Evolutionary conservation across 2,888 invertebrate genomes (phyloP).

Genomic region (Drosophila atripex): DNA sequence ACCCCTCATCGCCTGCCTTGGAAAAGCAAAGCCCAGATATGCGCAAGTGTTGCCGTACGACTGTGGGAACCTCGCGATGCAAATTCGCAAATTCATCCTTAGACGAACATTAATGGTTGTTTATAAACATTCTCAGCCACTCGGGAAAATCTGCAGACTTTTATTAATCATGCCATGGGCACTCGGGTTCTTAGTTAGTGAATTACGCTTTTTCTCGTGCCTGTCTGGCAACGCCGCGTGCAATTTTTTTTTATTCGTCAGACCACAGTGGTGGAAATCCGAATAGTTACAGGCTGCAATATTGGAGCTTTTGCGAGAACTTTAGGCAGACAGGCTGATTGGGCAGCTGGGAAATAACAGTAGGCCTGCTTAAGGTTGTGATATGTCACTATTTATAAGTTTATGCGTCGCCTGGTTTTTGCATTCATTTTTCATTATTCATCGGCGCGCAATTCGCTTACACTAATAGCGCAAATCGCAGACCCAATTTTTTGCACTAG

Average conservation of each 20-base stretch:
- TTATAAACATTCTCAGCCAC: conserved; percentile 48
- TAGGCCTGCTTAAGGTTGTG: conserved; percentile 25
- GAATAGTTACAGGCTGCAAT: conserved; percentile 35
- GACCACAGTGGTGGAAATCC: conserved; percentile 42
- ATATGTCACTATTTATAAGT: conserved; percentile 56
- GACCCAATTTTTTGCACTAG: conserved; percentile 7
- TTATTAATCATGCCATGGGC: conserved; percentile 33
- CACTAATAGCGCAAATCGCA: conserved; percentile 51
- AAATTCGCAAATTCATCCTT: conserved; percentile 47
- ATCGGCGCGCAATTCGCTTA: conserved; percentile 56
- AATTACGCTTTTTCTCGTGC: conserved; percentile 39
- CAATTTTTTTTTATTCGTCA: conserved; percentile 37
- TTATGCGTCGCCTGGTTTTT: conserved; percentile 28
- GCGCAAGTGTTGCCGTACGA: conserved; percentile 44
- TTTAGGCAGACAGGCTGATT: conserved; percentile 42
- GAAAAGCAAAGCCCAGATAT: conserved; percentile 22
- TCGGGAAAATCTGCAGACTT: conserved; percentile 36
- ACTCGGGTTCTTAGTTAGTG: conserved; percentile 13
- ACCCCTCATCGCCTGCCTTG: conserved; percentile 18
- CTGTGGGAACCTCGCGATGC: neutral
- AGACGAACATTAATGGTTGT: conserved; percentile 34
- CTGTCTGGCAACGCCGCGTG: conserved; percentile 55
- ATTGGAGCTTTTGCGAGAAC: conserved; percentile 42
- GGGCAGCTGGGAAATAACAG: conserved; percentile 58
- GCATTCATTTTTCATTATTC: conserved; percentile 48